Percentiles rank a stretch among this genome's conserved stretches.
These are phyloP conservation scores for Melanostigma gelatinosum DNA, from an alignment of 2,113 vertebrate species.

Conservation along the genomic window DNA sequence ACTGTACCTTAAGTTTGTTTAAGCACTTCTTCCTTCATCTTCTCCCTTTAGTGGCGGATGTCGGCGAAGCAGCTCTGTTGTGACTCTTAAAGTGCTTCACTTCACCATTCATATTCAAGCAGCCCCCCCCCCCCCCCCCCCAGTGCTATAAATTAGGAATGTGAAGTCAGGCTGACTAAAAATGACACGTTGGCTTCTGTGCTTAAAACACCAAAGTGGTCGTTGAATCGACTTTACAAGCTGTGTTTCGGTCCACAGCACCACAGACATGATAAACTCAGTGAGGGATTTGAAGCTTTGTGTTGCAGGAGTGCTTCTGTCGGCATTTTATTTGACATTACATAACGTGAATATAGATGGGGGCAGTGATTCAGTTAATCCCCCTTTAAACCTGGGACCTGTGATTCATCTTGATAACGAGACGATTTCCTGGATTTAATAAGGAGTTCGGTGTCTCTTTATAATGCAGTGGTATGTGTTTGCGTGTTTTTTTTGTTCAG, in stretches of 20 bases:
- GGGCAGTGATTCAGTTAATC: neutral
- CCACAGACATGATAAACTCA: neutral
- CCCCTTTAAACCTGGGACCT: neutral
- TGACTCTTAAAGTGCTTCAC: constrained; percentile 38
- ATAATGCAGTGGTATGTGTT: neutral
- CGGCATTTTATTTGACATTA: constrained; percentile 3
- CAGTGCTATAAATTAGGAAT: constrained; percentile 61
- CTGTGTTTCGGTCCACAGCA: constrained; percentile 9
- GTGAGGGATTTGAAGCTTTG: neutral
- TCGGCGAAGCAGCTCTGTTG: constrained; percentile 8
- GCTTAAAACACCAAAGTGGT: constrained; percentile 47
- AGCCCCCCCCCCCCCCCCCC: constrained; percentile 21
- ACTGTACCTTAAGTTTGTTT: neutral
- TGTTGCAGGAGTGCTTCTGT: neutral
- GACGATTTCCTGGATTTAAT: neutral
- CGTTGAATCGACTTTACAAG: neutral
- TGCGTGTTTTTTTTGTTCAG: neutral
- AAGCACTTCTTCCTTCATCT: constrained; percentile 16
- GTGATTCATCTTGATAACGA: neutral
- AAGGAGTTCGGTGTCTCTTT: neutral
- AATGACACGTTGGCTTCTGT: constrained; percentile 6
- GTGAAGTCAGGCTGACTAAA: constrained; percentile 33
- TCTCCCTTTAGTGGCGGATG: neutral
- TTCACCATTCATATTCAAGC: constrained; percentile 66
- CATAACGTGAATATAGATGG: neutral